Conservation (phyloP, 1,140 invertebrate species). For the Phthorimaea operculella region DNA sequence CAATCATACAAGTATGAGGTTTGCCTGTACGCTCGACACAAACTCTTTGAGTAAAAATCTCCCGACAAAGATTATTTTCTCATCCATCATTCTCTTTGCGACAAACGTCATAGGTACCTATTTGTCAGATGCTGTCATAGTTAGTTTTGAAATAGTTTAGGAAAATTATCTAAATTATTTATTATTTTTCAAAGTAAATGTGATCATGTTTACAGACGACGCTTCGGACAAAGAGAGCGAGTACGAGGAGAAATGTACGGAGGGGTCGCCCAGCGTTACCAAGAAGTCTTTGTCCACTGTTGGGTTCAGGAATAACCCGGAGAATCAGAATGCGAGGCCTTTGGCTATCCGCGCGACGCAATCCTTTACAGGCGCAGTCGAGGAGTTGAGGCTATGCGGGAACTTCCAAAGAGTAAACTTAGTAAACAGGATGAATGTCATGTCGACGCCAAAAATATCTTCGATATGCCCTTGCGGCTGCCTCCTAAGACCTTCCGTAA, state of each 20-base stretch:
- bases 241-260: slow-evolving; percentile 38
- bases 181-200: slow-evolving; percentile 18
- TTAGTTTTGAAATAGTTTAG: slow-evolving; percentile 12
- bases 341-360: slow-evolving; percentile 56
- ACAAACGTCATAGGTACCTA: neutral
- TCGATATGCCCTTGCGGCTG: slow-evolving; percentile 57
- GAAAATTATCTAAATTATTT: slow-evolving; percentile 17
- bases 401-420: slow-evolving; percentile 50
- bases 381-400: slow-evolving; percentile 49
- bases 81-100: slow-evolving; percentile 22
- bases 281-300: slow-evolving; percentile 58
- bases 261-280: slow-evolving; percentile 40
- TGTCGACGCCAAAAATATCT: slow-evolving; percentile 27
- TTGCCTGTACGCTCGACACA: too few species aligned
- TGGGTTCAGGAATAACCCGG: slow-evolving; percentile 45
- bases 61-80: too few species aligned
- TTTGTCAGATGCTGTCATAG: too few species aligned
- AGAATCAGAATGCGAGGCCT: slow-evolving; percentile 42
- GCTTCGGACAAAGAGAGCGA: slow-evolving; percentile 56
- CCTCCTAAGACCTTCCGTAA: slow-evolving; percentile 31
- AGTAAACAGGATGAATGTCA: slow-evolving; percentile 34
- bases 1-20: slow-evolving; percentile 4
- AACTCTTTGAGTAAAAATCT: too few species aligned
- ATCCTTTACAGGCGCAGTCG: slow-evolving; percentile 60
- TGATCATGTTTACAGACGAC: slow-evolving; percentile 47